Conservation (phyloP, 1,140 invertebrate genomes). For the Streblospio benedicti region DNA sequence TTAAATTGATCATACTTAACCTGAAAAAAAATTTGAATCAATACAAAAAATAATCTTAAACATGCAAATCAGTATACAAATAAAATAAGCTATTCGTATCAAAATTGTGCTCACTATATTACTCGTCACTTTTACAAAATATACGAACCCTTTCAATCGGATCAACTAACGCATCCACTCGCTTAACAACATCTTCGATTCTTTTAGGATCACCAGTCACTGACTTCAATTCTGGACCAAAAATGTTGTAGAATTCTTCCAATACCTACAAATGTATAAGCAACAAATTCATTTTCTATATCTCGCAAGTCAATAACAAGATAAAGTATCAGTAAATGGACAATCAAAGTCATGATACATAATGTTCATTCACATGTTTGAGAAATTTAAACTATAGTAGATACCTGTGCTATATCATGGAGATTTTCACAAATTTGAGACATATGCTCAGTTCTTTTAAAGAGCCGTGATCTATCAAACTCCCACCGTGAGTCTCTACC, state of each 20-base stretch:
- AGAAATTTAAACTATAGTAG: not conserved
- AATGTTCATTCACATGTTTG: not conserved
- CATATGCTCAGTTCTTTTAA: conserved; percentile 75
- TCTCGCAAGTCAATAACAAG: not conserved
- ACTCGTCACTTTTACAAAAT: not conserved
- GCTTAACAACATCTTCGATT: conserved; percentile 70
- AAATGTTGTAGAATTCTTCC: conserved; percentile 79
- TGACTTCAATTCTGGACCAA: conserved; percentile 72
- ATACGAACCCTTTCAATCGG: conserved; percentile 56
- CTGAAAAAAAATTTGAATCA: conserved; percentile 20
- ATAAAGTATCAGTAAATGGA: not conserved
- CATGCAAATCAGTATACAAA: not conserved
- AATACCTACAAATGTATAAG: conserved; percentile 52
- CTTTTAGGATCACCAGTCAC: conserved; percentile 73
- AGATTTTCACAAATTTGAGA: conserved; percentile 67
- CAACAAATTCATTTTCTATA: not conserved
- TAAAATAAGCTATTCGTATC: not conserved
- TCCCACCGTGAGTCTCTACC: conserved; percentile 79
- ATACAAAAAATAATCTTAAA: not conserved
- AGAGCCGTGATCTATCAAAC: conserved; percentile 71
- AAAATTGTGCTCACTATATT: not conserved
- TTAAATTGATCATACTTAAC: conserved; percentile 74
- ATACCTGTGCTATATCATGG: conserved; percentile 61
- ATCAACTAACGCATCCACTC: conserved; percentile 61
- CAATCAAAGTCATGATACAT: not conserved